A percentile compares a stretch with the other conserved stretches of the same genome.
Conservation (phyloP, 2,888 invertebrate genomes). For the Habrosyne pyritoides region DNA sequence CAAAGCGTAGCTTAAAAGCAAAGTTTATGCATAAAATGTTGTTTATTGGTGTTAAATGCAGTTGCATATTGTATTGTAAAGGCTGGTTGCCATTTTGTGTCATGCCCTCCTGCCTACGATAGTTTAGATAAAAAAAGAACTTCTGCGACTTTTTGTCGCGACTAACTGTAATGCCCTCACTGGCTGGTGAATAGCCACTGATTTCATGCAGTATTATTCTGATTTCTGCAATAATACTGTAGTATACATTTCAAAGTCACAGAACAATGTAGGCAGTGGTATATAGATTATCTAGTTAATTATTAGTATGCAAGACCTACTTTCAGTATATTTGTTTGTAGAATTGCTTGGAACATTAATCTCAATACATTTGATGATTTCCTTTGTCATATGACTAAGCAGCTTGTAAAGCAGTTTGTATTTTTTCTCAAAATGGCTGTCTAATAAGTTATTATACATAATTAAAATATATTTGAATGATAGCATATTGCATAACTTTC, state of each 20-base stretch:
- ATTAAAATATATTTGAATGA: neutral
- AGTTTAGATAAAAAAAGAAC: conserved; percentile 78
- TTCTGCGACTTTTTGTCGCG: conserved; percentile 56
- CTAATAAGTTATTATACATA: neutral
- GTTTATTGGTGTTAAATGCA: conserved; percentile 62
- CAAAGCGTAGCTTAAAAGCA: conserved; percentile 38
- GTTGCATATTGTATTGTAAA: conserved; percentile 75
- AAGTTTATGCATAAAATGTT: conserved; percentile 42
- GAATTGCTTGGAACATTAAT: conserved; percentile 18
- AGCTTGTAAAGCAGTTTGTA: neutral
- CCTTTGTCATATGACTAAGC: neutral
- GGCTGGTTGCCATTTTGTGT: conserved; percentile 81
- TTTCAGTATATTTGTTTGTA: conserved; percentile 27
- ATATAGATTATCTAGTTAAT: conserved; percentile 19
- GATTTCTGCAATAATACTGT: conserved; percentile 16
- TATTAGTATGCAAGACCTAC: conserved; percentile 41
- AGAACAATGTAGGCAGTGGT: conserved; percentile 22
- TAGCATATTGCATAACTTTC: neutral
- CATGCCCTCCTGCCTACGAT: conserved; percentile 76
- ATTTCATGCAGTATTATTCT: conserved; percentile 21
- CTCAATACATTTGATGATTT: conserved; percentile 10
- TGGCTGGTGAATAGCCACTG: conserved; percentile 28
- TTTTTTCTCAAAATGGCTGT: conserved; percentile 2
- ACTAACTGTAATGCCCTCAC: conserved; percentile 50
- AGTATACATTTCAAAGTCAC: conserved; percentile 16